Conservation (phyloP, 2,797 vertebrate genomes). For the Labroides dimidiatus region DNA sequence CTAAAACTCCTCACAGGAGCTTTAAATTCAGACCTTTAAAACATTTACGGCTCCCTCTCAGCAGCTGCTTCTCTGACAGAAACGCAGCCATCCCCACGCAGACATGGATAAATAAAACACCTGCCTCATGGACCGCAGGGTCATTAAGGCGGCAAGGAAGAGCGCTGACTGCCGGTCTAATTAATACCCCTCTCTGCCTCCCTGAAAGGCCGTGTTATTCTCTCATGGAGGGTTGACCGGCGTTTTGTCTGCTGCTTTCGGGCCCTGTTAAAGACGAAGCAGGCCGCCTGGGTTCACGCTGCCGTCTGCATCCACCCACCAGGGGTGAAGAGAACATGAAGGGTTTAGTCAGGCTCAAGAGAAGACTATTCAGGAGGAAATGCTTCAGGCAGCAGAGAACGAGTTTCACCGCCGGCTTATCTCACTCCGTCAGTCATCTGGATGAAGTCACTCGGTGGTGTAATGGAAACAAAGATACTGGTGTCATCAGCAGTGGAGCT, state of each 20-base stretch:
- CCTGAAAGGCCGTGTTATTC: slow-evolving; percentile 67
- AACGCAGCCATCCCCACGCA: slow-evolving; percentile 31
- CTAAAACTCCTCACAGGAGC: too few relatives aligned
- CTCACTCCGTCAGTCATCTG: slow-evolving; percentile 44
- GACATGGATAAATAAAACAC: slow-evolving; percentile 47
- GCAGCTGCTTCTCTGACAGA: slow-evolving; percentile 26
- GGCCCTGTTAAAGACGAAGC: slow-evolving; percentile 57
- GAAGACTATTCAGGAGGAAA: slow-evolving; percentile 40
- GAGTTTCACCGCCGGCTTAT: slow-evolving; percentile 43
- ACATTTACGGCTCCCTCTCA: slow-evolving; percentile 26
- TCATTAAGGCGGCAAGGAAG: slow-evolving; percentile 58
- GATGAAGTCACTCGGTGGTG: slow-evolving; percentile 46
- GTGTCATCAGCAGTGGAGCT: slow-evolving; percentile 13
- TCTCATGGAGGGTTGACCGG: slow-evolving; percentile 28
- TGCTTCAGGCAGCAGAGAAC: slow-evolving; percentile 26
- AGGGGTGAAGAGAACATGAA: slow-evolving; percentile 49
- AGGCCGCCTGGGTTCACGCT: slow-evolving; percentile 34
- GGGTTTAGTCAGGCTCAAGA: slow-evolving; percentile 55
- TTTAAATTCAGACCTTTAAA: slow-evolving; percentile 21
- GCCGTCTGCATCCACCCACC: slow-evolving; percentile 49
- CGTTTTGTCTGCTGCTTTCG: slow-evolving; percentile 56
- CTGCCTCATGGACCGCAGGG: slow-evolving; percentile 47
- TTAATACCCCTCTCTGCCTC: slow-evolving; percentile 53
- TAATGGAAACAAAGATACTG: slow-evolving; percentile 51
- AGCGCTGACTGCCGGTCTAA: slow-evolving; percentile 55